A percentile compares a stretch with the other conserved stretches of the same genome.
Evolutionary conservation across 2,797 vertebrate species (phyloP).

Genomic region (Argya squamiceps): DNA sequence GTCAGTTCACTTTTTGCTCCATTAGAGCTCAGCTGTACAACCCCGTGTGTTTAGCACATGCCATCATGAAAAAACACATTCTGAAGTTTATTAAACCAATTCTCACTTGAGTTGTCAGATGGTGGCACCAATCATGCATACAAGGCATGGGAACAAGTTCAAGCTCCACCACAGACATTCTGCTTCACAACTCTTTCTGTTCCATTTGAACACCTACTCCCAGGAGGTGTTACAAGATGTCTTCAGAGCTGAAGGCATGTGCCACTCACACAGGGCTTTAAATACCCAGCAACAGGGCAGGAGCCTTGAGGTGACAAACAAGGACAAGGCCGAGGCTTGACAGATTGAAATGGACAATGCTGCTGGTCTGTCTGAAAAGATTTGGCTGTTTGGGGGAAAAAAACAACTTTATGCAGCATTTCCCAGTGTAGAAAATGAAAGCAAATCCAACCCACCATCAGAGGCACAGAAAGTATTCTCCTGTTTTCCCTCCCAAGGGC

Average conservation of each 20-base stretch:
- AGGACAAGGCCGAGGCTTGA: background rate
- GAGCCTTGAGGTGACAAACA: background rate
- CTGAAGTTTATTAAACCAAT: conserved; percentile 17
- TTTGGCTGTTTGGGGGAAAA: background rate
- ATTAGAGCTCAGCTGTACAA: conserved; percentile 9
- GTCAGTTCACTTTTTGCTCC: conserved; percentile 14
- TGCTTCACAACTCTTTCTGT: background rate
- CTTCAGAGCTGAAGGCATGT: conserved; percentile 20
- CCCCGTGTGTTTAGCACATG: conserved; percentile 10
- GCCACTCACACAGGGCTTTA: background rate
- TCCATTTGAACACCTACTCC: conserved; percentile 22
- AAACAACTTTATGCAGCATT: background rate
- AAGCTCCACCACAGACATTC: background rate
- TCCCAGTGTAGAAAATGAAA: background rate
- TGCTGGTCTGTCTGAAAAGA: background rate
- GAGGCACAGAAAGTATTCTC: background rate
- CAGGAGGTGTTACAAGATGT: conserved; percentile 23
- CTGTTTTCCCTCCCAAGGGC: background rate
- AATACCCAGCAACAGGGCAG: background rate
- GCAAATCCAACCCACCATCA: background rate
- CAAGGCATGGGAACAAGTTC: conserved; percentile 34
- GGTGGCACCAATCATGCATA: conserved; percentile 39
- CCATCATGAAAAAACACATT: background rate
- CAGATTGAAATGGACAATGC: background rate
- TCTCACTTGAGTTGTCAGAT: conserved; percentile 52